Conservation (phyloP, 2,888 invertebrate genomes). For the Bimastos eiseni region DNA sequence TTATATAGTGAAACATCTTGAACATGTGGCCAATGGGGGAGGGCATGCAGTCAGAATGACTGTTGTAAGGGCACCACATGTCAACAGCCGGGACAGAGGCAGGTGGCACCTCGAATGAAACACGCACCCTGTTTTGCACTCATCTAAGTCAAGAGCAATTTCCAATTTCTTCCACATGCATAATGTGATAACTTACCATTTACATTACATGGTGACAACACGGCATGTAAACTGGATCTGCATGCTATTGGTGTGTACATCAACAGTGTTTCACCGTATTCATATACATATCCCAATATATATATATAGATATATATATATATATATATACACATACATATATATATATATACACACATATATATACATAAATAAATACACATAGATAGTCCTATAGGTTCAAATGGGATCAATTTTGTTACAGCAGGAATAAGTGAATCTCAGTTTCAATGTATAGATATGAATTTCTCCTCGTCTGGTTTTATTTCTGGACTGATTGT, state of each 20-base stretch:
- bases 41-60: too few species aligned
- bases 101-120: too few species aligned
- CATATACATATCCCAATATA: constrained; percentile 7
- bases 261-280: constrained; percentile 19
- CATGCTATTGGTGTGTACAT: too few species aligned
- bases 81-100: too few species aligned
- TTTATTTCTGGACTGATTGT: background rate
- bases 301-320: constrained; percentile 16
- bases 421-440: background rate
- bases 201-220: too few species aligned
- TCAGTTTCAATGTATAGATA: background rate
- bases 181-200: too few species aligned
- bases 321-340: constrained; percentile 25
- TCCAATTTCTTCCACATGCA: too few species aligned
- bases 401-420: background rate
- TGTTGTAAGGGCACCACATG: too few species aligned
- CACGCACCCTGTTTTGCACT: too few species aligned
- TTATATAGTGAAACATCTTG: constrained; percentile 21
- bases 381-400: background rate
- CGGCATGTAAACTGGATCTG: too few species aligned
- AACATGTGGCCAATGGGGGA: too few species aligned
- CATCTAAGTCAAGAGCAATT: too few species aligned
- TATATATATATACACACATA: constrained; percentile 5
- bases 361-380: constrained; percentile 27
- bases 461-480: background rate